Conservation (phyloP, 2,797 vertebrate species). For the Anniella stebbinsi region DNA sequence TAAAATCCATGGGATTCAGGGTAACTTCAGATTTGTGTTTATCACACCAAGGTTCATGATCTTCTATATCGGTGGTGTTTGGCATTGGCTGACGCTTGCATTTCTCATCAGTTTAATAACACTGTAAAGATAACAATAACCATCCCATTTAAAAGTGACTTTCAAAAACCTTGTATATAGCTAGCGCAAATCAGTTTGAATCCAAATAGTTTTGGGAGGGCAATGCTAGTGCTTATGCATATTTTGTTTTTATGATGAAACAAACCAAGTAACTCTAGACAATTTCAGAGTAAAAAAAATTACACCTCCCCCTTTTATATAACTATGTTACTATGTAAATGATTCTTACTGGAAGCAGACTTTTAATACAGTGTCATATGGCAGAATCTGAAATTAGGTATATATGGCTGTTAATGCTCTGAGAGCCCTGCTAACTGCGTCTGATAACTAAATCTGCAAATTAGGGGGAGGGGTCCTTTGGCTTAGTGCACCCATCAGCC, state of each 20-base stretch:
- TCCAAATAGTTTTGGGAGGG: neutral
- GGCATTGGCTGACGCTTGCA: neutral
- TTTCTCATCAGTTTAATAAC: neutral
- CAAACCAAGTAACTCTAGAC: constrained; percentile 23
- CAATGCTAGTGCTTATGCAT: neutral
- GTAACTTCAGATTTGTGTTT: neutral
- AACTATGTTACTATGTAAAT: constrained; percentile 61
- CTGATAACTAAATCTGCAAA: constrained; percentile 74
- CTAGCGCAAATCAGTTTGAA: neutral
- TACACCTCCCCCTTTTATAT: constrained; percentile 36
- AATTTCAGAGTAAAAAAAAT: constrained; percentile 51
- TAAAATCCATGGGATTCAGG: neutral
- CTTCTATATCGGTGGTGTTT: neutral
- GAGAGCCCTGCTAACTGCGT: constrained; percentile 64
- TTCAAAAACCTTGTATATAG: neutral
- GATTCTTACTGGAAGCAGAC: constrained; percentile 62
- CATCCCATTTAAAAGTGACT: neutral
- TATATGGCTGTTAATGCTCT: constrained; percentile 63
- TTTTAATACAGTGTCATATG: constrained; percentile 62
- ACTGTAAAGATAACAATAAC: constrained; percentile 11
- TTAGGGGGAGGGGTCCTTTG: constrained; percentile 64
- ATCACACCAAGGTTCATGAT: neutral
- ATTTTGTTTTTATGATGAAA: constrained; percentile 51
- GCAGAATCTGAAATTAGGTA: constrained; percentile 73
- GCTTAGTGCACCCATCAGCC: constrained; percentile 70